These are phyloP conservation scores for Ophion ellenae DNA, from an alignment of 2,888 invertebrate species.

Conservation along the genomic window DNA sequence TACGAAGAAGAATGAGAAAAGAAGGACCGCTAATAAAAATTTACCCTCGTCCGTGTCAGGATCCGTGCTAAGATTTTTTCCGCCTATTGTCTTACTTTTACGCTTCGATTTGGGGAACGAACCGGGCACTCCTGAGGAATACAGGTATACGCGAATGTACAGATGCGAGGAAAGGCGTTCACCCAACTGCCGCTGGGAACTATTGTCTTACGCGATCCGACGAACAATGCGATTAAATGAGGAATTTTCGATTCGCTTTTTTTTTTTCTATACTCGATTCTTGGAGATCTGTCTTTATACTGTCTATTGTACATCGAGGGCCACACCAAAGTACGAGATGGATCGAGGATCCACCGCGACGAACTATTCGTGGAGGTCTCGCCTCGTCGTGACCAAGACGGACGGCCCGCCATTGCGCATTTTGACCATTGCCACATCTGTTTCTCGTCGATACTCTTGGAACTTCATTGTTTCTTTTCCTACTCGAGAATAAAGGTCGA, in stretches of 20 bases:
- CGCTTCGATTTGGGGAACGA: slow-evolving; percentile 72
- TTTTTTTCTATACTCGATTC: background rate
- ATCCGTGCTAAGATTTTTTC: slow-evolving; percentile 72
- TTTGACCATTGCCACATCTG: background rate
- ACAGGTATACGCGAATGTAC: background rate
- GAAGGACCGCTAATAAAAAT: slow-evolving; percentile 28
- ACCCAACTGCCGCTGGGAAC: slow-evolving; percentile 4
- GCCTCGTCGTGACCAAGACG: background rate
- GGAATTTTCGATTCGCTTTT: slow-evolving; percentile 59
- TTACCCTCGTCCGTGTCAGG: slow-evolving; percentile 53
- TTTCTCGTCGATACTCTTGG: background rate
- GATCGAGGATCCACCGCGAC: slow-evolving; percentile 2
- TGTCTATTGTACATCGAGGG: slow-evolving; percentile 56
- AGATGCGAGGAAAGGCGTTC: background rate
- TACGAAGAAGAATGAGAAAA: slow-evolving; percentile 23
- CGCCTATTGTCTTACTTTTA: slow-evolving; percentile 79
- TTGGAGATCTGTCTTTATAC: slow-evolving; percentile 4
- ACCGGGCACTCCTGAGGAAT: background rate
- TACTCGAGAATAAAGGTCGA: background rate
- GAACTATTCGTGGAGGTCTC: slow-evolving; percentile 1
- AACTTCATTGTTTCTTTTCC: background rate
- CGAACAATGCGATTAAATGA: slow-evolving; percentile 77
- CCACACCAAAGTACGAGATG: slow-evolving; percentile 42
- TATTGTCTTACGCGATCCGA: slow-evolving; percentile 69
- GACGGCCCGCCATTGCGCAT: background rate